These are phyloP conservation scores for Microchirus variegatus DNA, from an alignment of 2,797 vertebrate species.

Conservation along the genomic window DNA sequence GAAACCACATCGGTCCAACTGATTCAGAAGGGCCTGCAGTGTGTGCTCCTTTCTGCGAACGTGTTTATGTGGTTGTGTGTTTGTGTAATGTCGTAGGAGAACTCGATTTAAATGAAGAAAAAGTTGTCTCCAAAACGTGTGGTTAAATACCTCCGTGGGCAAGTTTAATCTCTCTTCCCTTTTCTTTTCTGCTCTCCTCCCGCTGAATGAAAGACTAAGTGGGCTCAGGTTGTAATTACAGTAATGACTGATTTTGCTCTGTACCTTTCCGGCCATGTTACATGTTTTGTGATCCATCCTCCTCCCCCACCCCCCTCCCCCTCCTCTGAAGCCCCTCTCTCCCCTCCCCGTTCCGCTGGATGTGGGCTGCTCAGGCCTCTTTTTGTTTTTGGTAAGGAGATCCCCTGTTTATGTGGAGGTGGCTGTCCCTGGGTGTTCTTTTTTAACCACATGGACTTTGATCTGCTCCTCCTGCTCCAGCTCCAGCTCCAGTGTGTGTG, in stretches of 20 bases:
- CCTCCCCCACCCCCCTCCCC: background rate
- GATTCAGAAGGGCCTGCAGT: slow-evolving; percentile 39
- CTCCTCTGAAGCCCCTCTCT: slow-evolving; percentile 32
- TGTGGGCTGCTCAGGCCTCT: slow-evolving; percentile 60
- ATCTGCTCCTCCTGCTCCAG: slow-evolving; percentile 61
- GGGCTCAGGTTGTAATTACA: slow-evolving; percentile 79
- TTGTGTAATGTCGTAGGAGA: slow-evolving; percentile 8
- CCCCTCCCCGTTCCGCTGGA: slow-evolving; percentile 46
- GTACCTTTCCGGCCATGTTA: slow-evolving; percentile 70
- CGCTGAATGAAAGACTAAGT: slow-evolving; percentile 75
- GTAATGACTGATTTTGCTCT: slow-evolving; percentile 79
- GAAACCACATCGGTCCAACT: slow-evolving; percentile 47
- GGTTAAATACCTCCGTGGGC: slow-evolving; percentile 53
- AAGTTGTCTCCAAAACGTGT: slow-evolving; percentile 35
- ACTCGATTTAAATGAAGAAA: background rate
- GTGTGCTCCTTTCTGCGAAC: background rate
- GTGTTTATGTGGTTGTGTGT: no score
- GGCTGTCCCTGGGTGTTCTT: slow-evolving; percentile 70
- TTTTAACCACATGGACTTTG: slow-evolving; percentile 71
- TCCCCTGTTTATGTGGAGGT: slow-evolving; percentile 77
- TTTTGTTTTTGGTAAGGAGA: slow-evolving; percentile 80
- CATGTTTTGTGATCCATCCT: slow-evolving; percentile 51
- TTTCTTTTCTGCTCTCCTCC: slow-evolving; percentile 41
- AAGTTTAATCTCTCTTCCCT: slow-evolving; percentile 53
- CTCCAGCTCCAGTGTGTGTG: slow-evolving; percentile 26